Evolutionary conservation across 2,797 vertebrate genomes (phyloP), one percentile per base, ranked within the genome.

Genomic region (Manis crassicaudata): DNA sequence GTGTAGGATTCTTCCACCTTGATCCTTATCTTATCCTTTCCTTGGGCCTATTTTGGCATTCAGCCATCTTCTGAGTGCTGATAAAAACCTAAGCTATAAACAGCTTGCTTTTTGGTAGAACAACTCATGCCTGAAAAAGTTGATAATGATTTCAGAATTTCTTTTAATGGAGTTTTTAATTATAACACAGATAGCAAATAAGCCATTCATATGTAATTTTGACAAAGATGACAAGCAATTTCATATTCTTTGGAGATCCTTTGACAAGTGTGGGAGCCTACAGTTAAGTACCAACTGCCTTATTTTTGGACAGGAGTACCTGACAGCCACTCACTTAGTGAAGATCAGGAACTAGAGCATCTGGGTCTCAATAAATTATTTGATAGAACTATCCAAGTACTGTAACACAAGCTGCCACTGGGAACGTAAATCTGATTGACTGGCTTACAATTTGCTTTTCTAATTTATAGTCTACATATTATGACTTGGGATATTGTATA

Each of bases 141-240:
- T 95, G 94, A 73, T 92, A 95, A 94, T 96, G 86, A 92, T 95
- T 96, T 96, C 79, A 81, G 81, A 96, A 96, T 95, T 97, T 96
- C 88, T 96, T 97, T 95, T 96, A 96, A 97, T 97, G 96, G 96
- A 92, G 86, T 96, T 98, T 96, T 97, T 97, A 96, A 97, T 97
- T 96, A 94, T 91, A 95, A 90, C 83, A 73, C 90, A 96, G 94
- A 92, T 62, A 96, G 90, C 60, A 83, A 95, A 96, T 92, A 92
- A 70, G 60, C 58, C 77, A 86, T 96, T 96, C 82, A 46, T 43
- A 54, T 92, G 87, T 92, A 82, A 93, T 95, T 96, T 95, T 94
- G 93, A 93, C 83, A 73, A 89, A 75, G 80, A 96, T 89, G 96
- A 96, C 95, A 96, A 95, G 75, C 52, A 63, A 82, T 97, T 97